These are phyloP conservation scores for Tridacna gigas DNA, from an alignment of 2,888 invertebrate genomes.

Conservation along the genomic window DNA sequence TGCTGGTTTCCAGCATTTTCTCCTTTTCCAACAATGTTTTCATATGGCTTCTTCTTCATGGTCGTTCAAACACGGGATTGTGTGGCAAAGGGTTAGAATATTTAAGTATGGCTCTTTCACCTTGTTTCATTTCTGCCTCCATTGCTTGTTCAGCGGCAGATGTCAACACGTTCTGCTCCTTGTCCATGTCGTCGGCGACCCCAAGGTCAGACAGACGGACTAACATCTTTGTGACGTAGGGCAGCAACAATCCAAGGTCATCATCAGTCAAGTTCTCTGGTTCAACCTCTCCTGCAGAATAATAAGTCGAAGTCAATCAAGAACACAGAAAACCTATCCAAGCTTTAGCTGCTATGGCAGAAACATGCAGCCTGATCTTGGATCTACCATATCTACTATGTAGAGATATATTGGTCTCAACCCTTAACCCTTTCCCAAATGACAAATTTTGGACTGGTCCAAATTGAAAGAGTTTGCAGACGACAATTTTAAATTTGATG, in stretches of 20 bases:
- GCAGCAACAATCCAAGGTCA: conserved; percentile 47
- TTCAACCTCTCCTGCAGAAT: conserved; percentile 42
- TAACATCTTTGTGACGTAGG: conserved; percentile 58
- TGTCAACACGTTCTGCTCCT: conserved; percentile 29
- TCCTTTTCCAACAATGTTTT: not conserved
- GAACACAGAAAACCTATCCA: too few relatives aligned
- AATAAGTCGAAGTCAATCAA: too few relatives aligned
- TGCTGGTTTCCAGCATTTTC: not conserved
- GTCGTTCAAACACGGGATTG: too few relatives aligned
- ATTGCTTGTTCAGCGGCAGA: conserved; percentile 33
- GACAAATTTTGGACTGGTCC: too few relatives aligned
- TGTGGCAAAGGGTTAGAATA: too few relatives aligned
- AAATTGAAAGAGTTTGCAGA: too few relatives aligned
- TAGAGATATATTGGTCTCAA: too few relatives aligned
- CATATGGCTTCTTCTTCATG: not conserved
- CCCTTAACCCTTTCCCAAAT: too few relatives aligned
- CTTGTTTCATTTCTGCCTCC: conserved; percentile 48
- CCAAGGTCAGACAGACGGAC: conserved; percentile 26
- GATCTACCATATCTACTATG: too few relatives aligned
- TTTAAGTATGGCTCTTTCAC: conserved; percentile 2
- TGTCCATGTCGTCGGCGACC: conserved; percentile 1
- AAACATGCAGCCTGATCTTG: too few relatives aligned
- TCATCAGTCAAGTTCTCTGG: conserved; percentile 56
- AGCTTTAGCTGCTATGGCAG: too few relatives aligned
- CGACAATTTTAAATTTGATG: too few relatives aligned